Conservation (phyloP, 2,113 vertebrate genomes). For the Sardina pilchardus region DNA sequence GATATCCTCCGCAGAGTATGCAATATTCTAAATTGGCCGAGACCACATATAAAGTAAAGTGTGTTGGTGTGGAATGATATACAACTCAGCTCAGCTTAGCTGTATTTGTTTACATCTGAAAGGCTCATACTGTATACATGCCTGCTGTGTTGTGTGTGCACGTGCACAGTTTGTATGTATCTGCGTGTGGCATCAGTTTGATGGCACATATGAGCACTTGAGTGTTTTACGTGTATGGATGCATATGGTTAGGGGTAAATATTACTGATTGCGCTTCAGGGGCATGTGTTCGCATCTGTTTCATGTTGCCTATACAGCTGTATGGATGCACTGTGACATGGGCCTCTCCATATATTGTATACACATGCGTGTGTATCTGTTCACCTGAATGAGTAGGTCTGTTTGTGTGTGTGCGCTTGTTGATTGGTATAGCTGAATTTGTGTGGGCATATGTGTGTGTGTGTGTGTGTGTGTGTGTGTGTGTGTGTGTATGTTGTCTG, state of each 20-base stretch:
- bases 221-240: neutral
- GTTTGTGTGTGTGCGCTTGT: conserved; percentile 28
- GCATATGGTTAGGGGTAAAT: neutral
- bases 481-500: conserved; percentile 9
- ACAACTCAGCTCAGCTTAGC: neutral
- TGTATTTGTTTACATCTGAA: neutral
- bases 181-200: neutral
- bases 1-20: neutral
- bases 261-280: neutral
- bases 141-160: neutral
- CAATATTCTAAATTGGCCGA: neutral
- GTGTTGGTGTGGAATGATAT: neutral
- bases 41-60: neutral
- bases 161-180: neutral
- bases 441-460: conserved; percentile 34
- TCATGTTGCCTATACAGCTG: neutral
- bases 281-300: neutral
- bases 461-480: neutral
- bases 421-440: neutral
- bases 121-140: neutral
- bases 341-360: too few species aligned
- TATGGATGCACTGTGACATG: neutral
- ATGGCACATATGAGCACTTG: neutral
- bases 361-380: neutral
- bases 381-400: neutral